These are phyloP conservation scores for Camponotus floridanus DNA, from an alignment of 1,140 invertebrate species.

Conservation along the genomic window DNA sequence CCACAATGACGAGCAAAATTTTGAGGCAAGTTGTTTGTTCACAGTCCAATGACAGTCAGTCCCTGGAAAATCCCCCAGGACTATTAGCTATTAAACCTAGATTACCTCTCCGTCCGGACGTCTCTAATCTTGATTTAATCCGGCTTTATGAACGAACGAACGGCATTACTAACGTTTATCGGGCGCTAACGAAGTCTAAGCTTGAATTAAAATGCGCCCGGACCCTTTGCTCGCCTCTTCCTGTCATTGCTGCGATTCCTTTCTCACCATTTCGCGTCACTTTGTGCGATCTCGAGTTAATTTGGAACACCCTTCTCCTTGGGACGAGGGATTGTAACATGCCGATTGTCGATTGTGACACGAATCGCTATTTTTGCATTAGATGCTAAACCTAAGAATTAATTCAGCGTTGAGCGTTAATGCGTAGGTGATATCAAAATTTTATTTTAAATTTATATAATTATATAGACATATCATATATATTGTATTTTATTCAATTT, in stretches of 20 bases:
- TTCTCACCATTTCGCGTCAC: conserved; percentile 18
- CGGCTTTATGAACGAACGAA: conserved; percentile 59
- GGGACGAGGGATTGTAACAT: conserved; percentile 26
- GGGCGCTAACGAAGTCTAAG: conserved; percentile 74
- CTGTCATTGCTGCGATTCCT: conserved; percentile 22
- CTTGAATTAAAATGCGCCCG: conserved; percentile 76
- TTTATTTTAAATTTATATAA: background rate
- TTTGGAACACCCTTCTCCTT: background rate
- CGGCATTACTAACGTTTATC: conserved; percentile 40
- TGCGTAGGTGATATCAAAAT: background rate
- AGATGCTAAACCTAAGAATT: conserved; percentile 28
- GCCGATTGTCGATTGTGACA: conserved; percentile 41
- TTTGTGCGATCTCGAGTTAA: conserved; percentile 67
- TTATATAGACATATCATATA: background rate
- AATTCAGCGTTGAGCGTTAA: background rate
- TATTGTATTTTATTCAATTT: background rate
- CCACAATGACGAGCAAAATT: conserved; percentile 37
- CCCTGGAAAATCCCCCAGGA: conserved; percentile 68
- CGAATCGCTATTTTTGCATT: background rate
- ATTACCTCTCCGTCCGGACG: conserved; percentile 72
- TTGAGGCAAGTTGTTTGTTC: conserved; percentile 34
- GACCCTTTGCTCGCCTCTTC: background rate
- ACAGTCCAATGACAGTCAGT: background rate
- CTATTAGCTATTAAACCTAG: conserved; percentile 80
- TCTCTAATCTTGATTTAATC: conserved; percentile 75